These are phyloP conservation scores for Andrena trimmerana DNA, from an alignment of 2,888 invertebrate species.

Conservation along the genomic window DNA sequence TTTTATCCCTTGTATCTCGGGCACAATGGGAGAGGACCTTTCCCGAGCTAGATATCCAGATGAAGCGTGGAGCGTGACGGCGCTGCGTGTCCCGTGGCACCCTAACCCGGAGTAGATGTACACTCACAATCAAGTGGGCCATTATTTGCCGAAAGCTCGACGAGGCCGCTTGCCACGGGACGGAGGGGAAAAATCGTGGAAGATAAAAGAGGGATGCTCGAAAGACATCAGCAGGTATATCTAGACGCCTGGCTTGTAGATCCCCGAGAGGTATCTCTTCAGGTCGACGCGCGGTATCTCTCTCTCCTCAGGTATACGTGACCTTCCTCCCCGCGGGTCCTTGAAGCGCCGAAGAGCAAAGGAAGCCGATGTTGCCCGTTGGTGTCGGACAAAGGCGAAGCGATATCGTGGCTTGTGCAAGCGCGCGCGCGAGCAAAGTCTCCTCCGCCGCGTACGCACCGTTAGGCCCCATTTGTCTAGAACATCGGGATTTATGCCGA, in stretches of 20 bases:
- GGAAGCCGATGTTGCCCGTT: slow-evolving; percentile 48
- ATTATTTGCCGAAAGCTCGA: slow-evolving; percentile 74
- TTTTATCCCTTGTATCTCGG: slow-evolving; percentile 57
- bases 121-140: slow-evolving; percentile 71
- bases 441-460: slow-evolving; percentile 67
- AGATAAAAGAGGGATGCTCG: slow-evolving; percentile 40
- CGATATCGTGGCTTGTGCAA: slow-evolving; percentile 58
- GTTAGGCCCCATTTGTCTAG: slow-evolving; percentile 79
- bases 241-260: slow-evolving; percentile 36
- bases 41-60: slow-evolving; percentile 60
- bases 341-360: slow-evolving; percentile 57
- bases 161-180: slow-evolving; percentile 27
- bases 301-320: slow-evolving; percentile 60
- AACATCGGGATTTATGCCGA: slow-evolving; percentile 70
- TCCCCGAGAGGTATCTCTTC: slow-evolving; percentile 26
- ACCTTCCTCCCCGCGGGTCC: slow-evolving; percentile 61
- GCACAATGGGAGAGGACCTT: slow-evolving; percentile 62
- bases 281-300: slow-evolving; percentile 29
- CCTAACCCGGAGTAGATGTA: slow-evolving; percentile 52
- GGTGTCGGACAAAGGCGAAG: slow-evolving; percentile 70
- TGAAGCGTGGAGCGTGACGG: slow-evolving; percentile 63
- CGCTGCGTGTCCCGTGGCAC: slow-evolving; percentile 45
- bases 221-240: slow-evolving; percentile 54
- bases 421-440: slow-evolving; percentile 36
- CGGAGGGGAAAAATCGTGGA: slow-evolving; percentile 40